These are phyloP conservation scores for Cephus sareptanus DNA, from an alignment of 2,888 invertebrate genomes.

Conservation along the genomic window DNA sequence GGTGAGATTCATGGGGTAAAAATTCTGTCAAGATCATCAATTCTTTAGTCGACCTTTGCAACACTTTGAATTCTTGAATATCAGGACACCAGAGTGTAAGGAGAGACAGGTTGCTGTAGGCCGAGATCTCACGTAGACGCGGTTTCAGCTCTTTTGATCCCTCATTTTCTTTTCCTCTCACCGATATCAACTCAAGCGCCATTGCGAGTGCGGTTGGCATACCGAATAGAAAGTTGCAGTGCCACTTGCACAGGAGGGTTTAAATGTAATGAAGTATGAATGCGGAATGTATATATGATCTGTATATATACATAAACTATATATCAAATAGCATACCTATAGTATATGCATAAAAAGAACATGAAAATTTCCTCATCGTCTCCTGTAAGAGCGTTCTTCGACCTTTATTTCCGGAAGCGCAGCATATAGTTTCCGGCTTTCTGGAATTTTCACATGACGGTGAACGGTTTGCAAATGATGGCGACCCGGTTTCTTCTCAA, in stretches of 20 bases:
- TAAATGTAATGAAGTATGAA: background rate
- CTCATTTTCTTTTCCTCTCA: background rate
- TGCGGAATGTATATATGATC: background rate
- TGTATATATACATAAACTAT: background rate
- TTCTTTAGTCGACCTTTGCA: background rate
- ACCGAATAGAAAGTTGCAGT: conserved; percentile 51
- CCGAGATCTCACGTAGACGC: background rate
- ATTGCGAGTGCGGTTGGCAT: background rate
- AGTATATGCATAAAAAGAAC: background rate
- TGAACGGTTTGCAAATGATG: background rate
- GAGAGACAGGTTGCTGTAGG: background rate
- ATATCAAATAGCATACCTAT: background rate
- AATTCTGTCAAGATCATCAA: background rate
- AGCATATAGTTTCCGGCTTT: background rate
- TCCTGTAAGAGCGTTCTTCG: background rate
- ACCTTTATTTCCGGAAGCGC: background rate
- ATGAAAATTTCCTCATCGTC: background rate
- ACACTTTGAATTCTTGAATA: background rate
- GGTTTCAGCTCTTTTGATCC: background rate
- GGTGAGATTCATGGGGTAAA: background rate
- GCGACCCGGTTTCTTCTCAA: background rate
- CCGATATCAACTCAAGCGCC: background rate
- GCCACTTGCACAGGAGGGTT: conserved; percentile 23
- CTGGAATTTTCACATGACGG: background rate
- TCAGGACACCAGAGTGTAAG: background rate